phyloP scores from a whole-genome alignment of 2,888 invertebrate species.

The Chouioia cunea region DNA sequence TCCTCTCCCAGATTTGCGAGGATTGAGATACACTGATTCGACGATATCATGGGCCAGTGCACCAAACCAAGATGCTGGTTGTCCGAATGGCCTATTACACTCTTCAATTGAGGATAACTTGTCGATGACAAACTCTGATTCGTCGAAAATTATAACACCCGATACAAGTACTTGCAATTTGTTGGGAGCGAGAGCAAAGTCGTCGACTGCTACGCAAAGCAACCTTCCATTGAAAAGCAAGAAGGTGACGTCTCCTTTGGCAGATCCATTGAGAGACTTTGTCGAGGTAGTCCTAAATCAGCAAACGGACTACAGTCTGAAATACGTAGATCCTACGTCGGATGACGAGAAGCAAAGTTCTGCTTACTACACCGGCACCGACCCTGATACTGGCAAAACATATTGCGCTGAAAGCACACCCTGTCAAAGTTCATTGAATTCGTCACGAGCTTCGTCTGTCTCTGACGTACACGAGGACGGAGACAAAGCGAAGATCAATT shows the following conservation, averaged over 20 bases:
- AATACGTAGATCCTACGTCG: slow-evolving; percentile 86
- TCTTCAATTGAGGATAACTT: slow-evolving; percentile 60
- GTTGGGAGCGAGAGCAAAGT: slow-evolving; percentile 17
- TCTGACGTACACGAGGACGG: slow-evolving; percentile 79
- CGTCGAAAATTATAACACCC: slow-evolving; percentile 19
- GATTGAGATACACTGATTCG: slow-evolving; percentile 58
- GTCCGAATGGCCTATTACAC: slow-evolving; percentile 60
- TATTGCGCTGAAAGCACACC: slow-evolving; percentile 94
- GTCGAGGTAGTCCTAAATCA: slow-evolving; percentile 68
- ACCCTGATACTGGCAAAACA: slow-evolving; percentile 73
- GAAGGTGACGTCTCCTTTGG: slow-evolving; percentile 48
- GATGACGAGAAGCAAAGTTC: slow-evolving; percentile 69
- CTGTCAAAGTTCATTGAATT: slow-evolving; percentile 74
- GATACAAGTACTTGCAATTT: slow-evolving; percentile 23
- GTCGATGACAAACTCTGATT: slow-evolving; percentile 42
- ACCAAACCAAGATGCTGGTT: slow-evolving; percentile 60
- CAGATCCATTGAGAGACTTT: slow-evolving; percentile 58
- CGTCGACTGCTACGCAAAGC: slow-evolving; percentile 3
- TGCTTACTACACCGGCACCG: slow-evolving; percentile 56
- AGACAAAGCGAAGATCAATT: slow-evolving; percentile 45
- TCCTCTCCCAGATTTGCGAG: slow-evolving; percentile 51
- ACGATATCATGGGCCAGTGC: slow-evolving; percentile 64
- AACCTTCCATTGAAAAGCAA: slow-evolving; percentile 48
- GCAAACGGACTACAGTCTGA: slow-evolving; percentile 90
- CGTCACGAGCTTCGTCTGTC: slow-evolving; percentile 90